Evolutionary conservation across 2,797 vertebrate species (phyloP), one percentile per base, ranked within the genome.

Genomic region (Mergus octosetaceus): DNA sequence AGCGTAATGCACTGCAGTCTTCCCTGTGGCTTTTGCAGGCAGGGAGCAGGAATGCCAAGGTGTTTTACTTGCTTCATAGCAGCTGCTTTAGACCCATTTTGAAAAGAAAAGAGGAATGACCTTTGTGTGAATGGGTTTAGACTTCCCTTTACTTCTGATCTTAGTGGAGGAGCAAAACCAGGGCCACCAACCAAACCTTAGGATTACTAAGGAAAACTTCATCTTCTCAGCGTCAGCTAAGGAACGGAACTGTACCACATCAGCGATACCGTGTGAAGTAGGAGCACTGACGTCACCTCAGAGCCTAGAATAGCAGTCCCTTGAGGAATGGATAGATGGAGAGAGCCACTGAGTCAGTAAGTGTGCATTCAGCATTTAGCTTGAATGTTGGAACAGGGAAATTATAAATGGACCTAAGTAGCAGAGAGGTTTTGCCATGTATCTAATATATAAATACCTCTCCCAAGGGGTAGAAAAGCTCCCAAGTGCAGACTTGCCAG

Each of bases 321-420:
- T 10, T 16, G 90, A 85, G 90, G 65, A 24, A 66, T 68, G 61
- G 74, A 54, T 25, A 85, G 90, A 94, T 61, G 57, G 85, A 92
- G 41, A 57, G 70, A 85, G 75, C 53, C 91, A 94, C 80, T 34
- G 80, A 79, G 68, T 74, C 88, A 61, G 61, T 70, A 92, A 95
- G 68, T 34, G 4, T 91, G 68, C 60, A 85, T 90, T 94, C 95
- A 94, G 95, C 95, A 94, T 96, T 94, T 90, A 87, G 64, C 72
- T 57, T 82, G 85, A 82, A 58, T 49, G 78, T 77, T 95, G 73
- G 68, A 93, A 78, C 25, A 47, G 39, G 64, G 85, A 71, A 77
- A 92, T 91, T 90, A 83, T 87, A 96, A 95, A 94, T 85, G 90
- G 75, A 80, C 68, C 32, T 95, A 92, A 95, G 91, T 89, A 91